Percentiles rank a stretch among this genome's conserved stretches.
These are phyloP conservation scores for Grammomys dolichurus DNA, from an alignment of 2,113 vertebrate species.

Conservation along the genomic window DNA sequence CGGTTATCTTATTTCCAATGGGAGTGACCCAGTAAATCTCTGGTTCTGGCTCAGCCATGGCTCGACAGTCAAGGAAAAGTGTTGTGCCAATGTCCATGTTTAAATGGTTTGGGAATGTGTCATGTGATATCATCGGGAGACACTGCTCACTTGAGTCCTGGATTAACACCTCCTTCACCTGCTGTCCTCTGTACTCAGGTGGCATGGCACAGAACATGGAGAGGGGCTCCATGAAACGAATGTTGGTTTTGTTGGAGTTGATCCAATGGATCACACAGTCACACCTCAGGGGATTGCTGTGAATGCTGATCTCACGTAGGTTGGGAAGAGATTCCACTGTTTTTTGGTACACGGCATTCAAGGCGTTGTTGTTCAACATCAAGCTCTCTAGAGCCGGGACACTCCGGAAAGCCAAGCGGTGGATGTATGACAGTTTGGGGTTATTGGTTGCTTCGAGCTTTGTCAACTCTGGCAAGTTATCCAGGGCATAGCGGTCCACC, in stretches of 20 bases:
- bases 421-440: slow-evolving; percentile 96
- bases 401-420: slow-evolving; percentile 94
- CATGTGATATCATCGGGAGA: slow-evolving; percentile 96
- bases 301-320: slow-evolving; percentile 97
- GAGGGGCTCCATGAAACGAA: slow-evolving; percentile 98
- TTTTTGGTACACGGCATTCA: slow-evolving; percentile 95
- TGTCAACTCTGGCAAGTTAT: slow-evolving; percentile 97
- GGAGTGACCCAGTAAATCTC: slow-evolving; percentile 99
- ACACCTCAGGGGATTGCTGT: slow-evolving; percentile 96
- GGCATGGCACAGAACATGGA: slow-evolving; percentile 97
- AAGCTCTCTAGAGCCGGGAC: slow-evolving; percentile 97
- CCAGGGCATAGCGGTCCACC: slow-evolving; percentile 93
- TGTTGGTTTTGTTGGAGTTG: slow-evolving; percentile 94
- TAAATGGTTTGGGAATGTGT: slow-evolving; percentile 94
- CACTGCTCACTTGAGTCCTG: slow-evolving; percentile 93
- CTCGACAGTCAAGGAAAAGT: slow-evolving; percentile 94
- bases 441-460: slow-evolving; percentile 99
- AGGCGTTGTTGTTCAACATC: slow-evolving; percentile 98
- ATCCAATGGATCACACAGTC: slow-evolving; percentile 98
- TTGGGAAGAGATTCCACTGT: slow-evolving; percentile 95
- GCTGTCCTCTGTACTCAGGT: slow-evolving; percentile 92
- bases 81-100: slow-evolving; percentile 93
- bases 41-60: slow-evolving; percentile 97
- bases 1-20: slow-evolving; percentile 94
- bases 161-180: slow-evolving; percentile 92